Percentiles rank a stretch among this genome's conserved stretches.
phyloP scores from a whole-genome alignment of 2,113 vertebrate genomes.

The Romanogobio albipinnatus region DNA sequence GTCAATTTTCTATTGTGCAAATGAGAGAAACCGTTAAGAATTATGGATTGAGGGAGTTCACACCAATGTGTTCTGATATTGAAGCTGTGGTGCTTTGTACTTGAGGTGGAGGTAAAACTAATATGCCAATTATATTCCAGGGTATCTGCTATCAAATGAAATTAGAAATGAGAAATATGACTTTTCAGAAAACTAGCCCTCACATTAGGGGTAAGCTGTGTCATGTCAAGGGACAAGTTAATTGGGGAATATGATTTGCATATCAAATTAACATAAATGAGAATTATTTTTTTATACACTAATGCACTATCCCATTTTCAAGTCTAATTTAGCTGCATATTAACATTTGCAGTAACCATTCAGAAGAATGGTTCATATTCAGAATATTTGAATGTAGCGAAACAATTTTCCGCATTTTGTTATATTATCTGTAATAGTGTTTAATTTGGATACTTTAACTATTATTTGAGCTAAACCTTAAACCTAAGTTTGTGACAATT shows the following conservation, averaged over 20 bases:
- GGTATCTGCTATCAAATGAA: neutral
- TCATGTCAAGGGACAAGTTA: neutral
- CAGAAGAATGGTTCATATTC: too few species aligned
- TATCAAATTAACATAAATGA: neutral
- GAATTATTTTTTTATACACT: neutral
- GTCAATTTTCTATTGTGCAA: slow-evolving; percentile 28
- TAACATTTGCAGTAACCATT: neutral
- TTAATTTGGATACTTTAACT: too few species aligned
- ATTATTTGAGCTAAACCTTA: too few species aligned
- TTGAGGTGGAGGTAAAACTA: neutral
- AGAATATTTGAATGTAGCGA: too few species aligned
- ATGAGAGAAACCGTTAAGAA: slow-evolving; percentile 26
- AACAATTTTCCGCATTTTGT: too few species aligned
- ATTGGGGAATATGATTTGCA: neutral
- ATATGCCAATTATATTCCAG: neutral
- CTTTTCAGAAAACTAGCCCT: neutral
- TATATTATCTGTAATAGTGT: too few species aligned
- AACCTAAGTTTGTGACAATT: too few species aligned
- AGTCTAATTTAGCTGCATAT: neutral
- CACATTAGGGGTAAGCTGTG: neutral
- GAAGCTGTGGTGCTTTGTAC: neutral
- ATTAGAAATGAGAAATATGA: neutral
- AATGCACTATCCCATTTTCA: neutral
- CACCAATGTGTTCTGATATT: neutral
- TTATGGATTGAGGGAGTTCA: neutral